Evolutionary conservation across 2,888 invertebrate species (phyloP).

Genomic region (Apamea crenata): DNA sequence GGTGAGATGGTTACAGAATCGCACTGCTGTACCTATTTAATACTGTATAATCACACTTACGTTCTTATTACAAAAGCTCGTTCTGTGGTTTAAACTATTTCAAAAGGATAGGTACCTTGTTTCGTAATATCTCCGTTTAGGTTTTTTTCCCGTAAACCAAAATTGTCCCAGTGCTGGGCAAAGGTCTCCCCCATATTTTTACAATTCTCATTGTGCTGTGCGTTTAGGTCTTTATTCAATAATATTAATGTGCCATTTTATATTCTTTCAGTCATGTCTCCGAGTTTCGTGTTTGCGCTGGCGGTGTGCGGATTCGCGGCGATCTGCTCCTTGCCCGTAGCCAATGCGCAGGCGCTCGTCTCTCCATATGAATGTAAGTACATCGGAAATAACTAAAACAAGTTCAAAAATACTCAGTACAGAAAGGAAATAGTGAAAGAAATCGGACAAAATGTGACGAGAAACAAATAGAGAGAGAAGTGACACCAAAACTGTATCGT

Average conservation of each 20-base stretch:
- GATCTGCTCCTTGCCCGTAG: conserved; percentile 77
- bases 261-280: conserved; percentile 86
- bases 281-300: conserved; percentile 79
- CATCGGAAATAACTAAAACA: neutral
- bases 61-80: neutral
- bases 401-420: neutral
- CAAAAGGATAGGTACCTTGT: neutral
- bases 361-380: conserved; percentile 81
- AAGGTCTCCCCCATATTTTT: neutral
- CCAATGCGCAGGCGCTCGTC: conserved; percentile 81
- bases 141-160: neutral
- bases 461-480: neutral
- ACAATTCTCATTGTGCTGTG: neutral
- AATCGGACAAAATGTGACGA: neutral
- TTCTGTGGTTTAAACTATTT: neutral
- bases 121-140: neutral
- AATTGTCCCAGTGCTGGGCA: neutral
- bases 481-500: neutral
- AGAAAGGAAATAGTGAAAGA: neutral
- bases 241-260: conserved; percentile 34
- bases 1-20: too few species aligned
- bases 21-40: too few species aligned
- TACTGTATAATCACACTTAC: neutral
- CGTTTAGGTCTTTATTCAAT: neutral
- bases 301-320: conserved; percentile 81